Conservation (phyloP, 2,888 invertebrate species). For the Drosophila monieri region DNA sequence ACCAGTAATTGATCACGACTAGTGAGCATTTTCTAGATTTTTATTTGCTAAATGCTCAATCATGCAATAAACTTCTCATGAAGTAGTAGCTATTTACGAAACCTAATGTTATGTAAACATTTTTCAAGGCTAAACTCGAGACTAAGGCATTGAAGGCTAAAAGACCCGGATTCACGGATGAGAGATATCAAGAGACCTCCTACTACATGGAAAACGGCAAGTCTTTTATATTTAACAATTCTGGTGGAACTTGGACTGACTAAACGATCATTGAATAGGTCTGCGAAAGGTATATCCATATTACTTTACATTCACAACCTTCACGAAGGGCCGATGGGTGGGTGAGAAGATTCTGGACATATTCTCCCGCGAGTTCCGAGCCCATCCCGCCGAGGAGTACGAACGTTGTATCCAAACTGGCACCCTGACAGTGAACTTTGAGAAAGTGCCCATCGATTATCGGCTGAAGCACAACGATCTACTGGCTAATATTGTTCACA, state of each 20-base stretch:
- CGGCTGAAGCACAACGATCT: slow-evolving; percentile 96
- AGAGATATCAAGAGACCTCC: slow-evolving; percentile 97
- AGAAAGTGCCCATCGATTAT: slow-evolving; percentile 95
- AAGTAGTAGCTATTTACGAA: neutral
- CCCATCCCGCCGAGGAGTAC: slow-evolving; percentile 96
- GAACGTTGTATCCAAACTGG: slow-evolving; percentile 95
- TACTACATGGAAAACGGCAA: slow-evolving; percentile 79
- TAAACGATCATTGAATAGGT: slow-evolving; percentile 84
- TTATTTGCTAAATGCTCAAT: neutral
- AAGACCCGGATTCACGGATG: slow-evolving; percentile 96
- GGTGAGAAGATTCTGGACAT: slow-evolving; percentile 96
- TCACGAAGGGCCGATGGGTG: slow-evolving; percentile 98
- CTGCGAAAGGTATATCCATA: slow-evolving; percentile 98
- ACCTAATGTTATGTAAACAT: neutral
- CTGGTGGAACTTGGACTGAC: neutral
- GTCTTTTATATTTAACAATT: slow-evolving; percentile 52
- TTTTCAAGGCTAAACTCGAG: slow-evolving; percentile 89
- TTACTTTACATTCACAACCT: slow-evolving; percentile 97
- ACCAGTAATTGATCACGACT: slow-evolving; percentile 1
- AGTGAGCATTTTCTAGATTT: neutral
- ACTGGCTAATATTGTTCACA: slow-evolving; percentile 95
- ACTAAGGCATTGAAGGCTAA: slow-evolving; percentile 96
- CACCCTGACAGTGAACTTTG: slow-evolving; percentile 96
- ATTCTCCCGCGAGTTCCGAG: slow-evolving; percentile 95
- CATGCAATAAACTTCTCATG: slow-evolving; percentile 3